phyloP scores from a whole-genome alignment of 53 echinoderm and acorn worm species.

The Apostichopus leukothele region DNA sequence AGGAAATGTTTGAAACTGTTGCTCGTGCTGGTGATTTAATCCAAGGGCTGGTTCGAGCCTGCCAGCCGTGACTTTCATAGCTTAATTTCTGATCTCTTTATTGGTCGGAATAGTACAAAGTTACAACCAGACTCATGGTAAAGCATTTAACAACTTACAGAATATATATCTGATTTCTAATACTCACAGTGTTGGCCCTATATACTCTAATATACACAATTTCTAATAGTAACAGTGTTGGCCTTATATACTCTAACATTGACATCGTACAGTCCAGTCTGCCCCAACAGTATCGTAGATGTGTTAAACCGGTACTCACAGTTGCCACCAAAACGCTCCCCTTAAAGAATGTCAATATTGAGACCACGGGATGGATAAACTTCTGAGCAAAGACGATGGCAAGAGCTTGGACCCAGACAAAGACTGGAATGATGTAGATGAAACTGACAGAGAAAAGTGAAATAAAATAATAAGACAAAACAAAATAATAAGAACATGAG shows the following conservation, averaged over 20 bases:
- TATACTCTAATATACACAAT: neutral
- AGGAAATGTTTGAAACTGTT: too few species aligned
- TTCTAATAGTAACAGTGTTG: neutral
- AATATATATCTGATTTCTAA: too few species aligned
- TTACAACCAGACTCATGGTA: too few species aligned
- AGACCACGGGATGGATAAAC: conserved; percentile 82
- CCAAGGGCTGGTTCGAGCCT: too few species aligned
- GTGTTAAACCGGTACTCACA: conserved; percentile 54
- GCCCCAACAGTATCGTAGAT: too few species aligned
- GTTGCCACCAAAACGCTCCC: conserved; percentile 89
- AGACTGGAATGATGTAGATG: conserved; percentile 85
- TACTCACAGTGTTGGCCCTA: neutral
- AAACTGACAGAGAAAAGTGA: conserved; percentile 45
- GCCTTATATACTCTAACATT: neutral
- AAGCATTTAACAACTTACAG: too few species aligned
- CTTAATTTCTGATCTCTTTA: too few species aligned
- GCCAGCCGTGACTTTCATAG: too few species aligned
- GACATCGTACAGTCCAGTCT: neutral
- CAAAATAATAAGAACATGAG: too few species aligned
- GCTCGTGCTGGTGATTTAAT: too few species aligned
- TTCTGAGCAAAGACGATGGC: conserved; percentile 86
- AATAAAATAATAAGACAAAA: too few species aligned
- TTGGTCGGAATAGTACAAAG: too few species aligned
- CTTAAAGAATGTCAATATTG: conserved; percentile 81
- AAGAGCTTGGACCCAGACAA: conserved; percentile 85